Base-by-base conservation (phyloP, 2,888 invertebrate genomes). In the Lacanobia wlatinum region DNA sequence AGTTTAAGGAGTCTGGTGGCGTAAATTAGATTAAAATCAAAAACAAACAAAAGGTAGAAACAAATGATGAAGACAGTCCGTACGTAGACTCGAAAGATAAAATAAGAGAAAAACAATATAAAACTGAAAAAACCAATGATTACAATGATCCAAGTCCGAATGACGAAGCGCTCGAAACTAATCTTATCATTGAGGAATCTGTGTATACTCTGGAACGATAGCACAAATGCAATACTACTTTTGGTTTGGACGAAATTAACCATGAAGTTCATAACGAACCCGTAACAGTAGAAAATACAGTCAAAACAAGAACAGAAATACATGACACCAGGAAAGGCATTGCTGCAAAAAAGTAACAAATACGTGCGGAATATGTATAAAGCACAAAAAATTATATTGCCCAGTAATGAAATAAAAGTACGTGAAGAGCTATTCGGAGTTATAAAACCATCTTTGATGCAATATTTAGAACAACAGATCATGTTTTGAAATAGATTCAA, bases 241-340 rank as follows among this genome's bases (percentile, higher is more conserved):
- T 34, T 56, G 18, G 34, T 56, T 56, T 34, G 56, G 10, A 56
- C 0, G 10, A 18, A 34, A 34, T 5, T 34, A 56, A 34, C 34
- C 5, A 56, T 4, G 34, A 56, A 56, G 16, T 56, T 56, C 34
- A 56, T 34, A 4, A 56, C 5, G 1, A 56, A 56, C 5, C 56
- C 56, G 34, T 34, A 56, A 56, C 18, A 18, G 28, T 56, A 56
- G 10, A 34, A 56, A 34, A 34, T 10, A 56, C 28, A 18, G 6
- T 56, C 55, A 9, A 10, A 56, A 34, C 18, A 56, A 18, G 4
- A 5, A 1, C 18, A 10, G 5, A 56, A 34, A 56, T 18, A 56
- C 28, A 9, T 10, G 8, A 5, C 0, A 56, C 10, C 10, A 5
- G 5, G 10, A 18, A 18, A 10, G 6, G 0, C 0, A 58, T 10